Evolutionary conservation across 2,888 invertebrate species (phyloP).

Genomic region (Drosophila differens): DNA sequence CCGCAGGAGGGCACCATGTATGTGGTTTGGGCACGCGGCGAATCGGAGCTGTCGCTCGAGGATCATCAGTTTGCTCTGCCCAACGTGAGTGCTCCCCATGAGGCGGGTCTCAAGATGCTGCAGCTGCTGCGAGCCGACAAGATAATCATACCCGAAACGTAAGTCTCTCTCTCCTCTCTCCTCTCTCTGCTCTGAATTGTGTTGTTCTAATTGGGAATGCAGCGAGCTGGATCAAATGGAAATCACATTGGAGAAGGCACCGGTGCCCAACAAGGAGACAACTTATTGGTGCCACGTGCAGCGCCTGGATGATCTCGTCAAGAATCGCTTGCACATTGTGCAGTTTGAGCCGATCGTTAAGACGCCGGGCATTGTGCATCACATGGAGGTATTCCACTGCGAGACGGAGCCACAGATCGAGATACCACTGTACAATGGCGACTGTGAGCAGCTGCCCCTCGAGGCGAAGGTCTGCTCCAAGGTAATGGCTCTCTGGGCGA

Average conservation of each 20-base stretch:
- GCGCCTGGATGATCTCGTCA: constrained; percentile 90
- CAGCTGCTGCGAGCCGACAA: constrained; percentile 87
- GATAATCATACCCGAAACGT: constrained; percentile 85
- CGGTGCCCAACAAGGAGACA: constrained; percentile 94
- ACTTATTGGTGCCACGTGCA: constrained; percentile 98
- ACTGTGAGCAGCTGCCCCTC: constrained; percentile 92
- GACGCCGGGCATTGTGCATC: constrained; percentile 96
- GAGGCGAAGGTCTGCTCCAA: constrained; percentile 91
- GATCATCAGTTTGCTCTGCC: constrained; percentile 84
- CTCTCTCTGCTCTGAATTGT: background rate
- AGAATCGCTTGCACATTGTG: constrained; percentile 92
- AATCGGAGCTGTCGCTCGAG: constrained; percentile 88
- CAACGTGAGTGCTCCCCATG: constrained; percentile 84
- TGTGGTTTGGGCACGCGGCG: constrained; percentile 93
- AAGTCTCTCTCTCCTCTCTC: constrained; percentile 33
- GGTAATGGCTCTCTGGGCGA: constrained; percentile 92
- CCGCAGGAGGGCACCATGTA: constrained; percentile 94
- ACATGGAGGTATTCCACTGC: constrained; percentile 99
- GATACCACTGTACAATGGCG: constrained; percentile 93
- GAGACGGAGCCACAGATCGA: constrained; percentile 88
- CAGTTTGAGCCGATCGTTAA: constrained; percentile 95
- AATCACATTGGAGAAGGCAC: constrained; percentile 88
- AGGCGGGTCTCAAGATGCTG: constrained; percentile 91
- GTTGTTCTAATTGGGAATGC: background rate
- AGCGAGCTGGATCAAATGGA: constrained; percentile 87